A percentile compares a stretch with the other conserved stretches of the same genome.
phyloP scores from a whole-genome alignment of 2,113 vertebrate species.

The Delphinapterus leucas region DNA sequence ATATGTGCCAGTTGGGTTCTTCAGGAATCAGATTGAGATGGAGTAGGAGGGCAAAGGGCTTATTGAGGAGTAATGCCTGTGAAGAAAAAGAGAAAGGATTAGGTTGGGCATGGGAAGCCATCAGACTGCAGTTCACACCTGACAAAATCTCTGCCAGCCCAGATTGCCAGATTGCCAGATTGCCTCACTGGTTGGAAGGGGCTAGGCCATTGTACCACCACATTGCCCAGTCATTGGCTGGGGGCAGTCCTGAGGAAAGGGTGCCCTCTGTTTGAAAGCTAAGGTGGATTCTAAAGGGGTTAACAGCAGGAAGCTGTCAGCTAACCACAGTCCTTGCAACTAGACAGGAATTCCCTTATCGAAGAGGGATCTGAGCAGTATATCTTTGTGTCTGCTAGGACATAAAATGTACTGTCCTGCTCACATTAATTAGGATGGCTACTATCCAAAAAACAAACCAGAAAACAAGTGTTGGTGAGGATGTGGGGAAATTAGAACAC shows the following conservation, averaged over 20 bases:
- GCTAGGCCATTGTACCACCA: neutral
- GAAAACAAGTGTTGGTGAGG: neutral
- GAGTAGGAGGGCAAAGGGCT: neutral
- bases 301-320: neutral
- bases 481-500: neutral
- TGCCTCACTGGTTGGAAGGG: neutral
- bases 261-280: neutral
- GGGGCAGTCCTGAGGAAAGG: neutral
- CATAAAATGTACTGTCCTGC: neutral
- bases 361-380: neutral
- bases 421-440: neutral
- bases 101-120: neutral
- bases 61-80: neutral
- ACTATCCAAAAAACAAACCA: neutral
- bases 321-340: neutral
- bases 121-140: neutral
- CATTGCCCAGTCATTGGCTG: neutral
- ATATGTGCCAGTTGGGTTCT: neutral
- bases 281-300: neutral
- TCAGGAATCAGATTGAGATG: neutral
- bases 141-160: neutral
- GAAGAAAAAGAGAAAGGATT: neutral
- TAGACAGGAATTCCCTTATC: neutral
- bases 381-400: neutral
- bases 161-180: neutral